Evolutionary conservation across 2,113 vertebrate genomes (phyloP).

Genomic region (Cephalopholis sonnerati): DNA sequence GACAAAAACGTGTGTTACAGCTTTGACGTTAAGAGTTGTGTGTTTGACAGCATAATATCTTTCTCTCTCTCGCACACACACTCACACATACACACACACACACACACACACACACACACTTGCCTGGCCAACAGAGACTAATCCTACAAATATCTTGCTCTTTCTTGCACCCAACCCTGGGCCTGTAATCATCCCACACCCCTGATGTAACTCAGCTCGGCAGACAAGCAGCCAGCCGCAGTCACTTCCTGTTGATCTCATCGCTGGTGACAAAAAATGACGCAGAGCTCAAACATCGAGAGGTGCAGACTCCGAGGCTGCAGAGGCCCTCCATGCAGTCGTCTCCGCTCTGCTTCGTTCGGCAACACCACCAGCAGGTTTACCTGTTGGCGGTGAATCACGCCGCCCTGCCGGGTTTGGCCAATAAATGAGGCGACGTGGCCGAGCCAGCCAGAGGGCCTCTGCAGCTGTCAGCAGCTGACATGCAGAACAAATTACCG

Average conservation of each 20-base stretch:
- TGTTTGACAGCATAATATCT: constrained; percentile 29
- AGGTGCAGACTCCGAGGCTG: background rate
- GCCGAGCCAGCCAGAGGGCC: constrained; percentile 38
- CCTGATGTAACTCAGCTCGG: constrained; percentile 5
- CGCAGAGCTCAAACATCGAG: background rate
- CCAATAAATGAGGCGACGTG: constrained; percentile 40
- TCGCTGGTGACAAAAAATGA: constrained; percentile 24
- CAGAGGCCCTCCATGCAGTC: background rate
- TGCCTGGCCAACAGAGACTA: constrained; percentile 29
- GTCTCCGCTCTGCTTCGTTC: background rate
- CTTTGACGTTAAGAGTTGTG: constrained; percentile 50
- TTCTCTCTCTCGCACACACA: background rate
- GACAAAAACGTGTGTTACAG: constrained; percentile 16
- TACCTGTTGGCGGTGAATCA: constrained; percentile 47
- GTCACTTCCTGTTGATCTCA: constrained; percentile 15
- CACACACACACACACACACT: constrained; percentile 1
- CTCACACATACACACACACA: background rate
- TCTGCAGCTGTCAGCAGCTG: constrained; percentile 57
- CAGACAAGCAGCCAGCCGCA: constrained; percentile 1
- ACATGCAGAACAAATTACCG: constrained; percentile 62
- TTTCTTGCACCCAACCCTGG: constrained; percentile 1
- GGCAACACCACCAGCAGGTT: constrained; percentile 8
- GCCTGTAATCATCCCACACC: constrained; percentile 25
- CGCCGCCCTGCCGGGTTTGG: constrained; percentile 23
- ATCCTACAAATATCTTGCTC: constrained; percentile 43